These are phyloP conservation scores for Puntigrus tetrazona DNA, from an alignment of 2,113 vertebrate genomes.

Conservation along the genomic window DNA sequence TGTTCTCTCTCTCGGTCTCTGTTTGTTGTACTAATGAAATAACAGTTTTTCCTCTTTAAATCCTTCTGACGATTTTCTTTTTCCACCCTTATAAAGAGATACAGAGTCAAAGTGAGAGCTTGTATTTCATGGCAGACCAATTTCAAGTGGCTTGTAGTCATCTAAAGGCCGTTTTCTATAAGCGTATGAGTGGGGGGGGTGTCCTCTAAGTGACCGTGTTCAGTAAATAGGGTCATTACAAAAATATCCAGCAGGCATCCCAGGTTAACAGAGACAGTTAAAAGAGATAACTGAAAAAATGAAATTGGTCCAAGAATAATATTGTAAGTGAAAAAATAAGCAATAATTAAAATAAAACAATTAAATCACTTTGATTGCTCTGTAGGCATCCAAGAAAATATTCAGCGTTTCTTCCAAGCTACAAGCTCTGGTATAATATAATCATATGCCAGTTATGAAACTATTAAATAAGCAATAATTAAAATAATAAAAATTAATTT, in stretches of 20 bases:
- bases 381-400: neutral
- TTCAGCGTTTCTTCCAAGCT: neutral
- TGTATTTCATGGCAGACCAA: slow-evolving; percentile 43
- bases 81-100: slow-evolving; percentile 20
- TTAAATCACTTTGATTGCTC: neutral
- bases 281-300: neutral
- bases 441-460: too few species aligned
- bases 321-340: neutral
- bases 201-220: slow-evolving; percentile 34
- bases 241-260: slow-evolving; percentile 39
- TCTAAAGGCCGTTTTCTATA: slow-evolving; percentile 24
- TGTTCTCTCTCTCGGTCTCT: slow-evolving; percentile 2
- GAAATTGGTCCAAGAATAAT: neutral
- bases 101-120: slow-evolving; percentile 32
- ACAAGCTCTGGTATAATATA: neutral
- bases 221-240: slow-evolving; percentile 44
- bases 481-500: neutral
- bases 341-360: neutral
- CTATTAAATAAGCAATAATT: neutral
- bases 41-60: slow-evolving; percentile 28
- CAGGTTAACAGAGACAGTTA: slow-evolving; percentile 14
- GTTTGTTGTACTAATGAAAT: slow-evolving; percentile 33
- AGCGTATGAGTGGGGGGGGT: slow-evolving; percentile 26
- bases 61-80: neutral
- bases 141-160: slow-evolving; percentile 49